Evolutionary conservation across 2,888 invertebrate genomes (phyloP).

Genomic region (Agonum fuliginosum): DNA sequence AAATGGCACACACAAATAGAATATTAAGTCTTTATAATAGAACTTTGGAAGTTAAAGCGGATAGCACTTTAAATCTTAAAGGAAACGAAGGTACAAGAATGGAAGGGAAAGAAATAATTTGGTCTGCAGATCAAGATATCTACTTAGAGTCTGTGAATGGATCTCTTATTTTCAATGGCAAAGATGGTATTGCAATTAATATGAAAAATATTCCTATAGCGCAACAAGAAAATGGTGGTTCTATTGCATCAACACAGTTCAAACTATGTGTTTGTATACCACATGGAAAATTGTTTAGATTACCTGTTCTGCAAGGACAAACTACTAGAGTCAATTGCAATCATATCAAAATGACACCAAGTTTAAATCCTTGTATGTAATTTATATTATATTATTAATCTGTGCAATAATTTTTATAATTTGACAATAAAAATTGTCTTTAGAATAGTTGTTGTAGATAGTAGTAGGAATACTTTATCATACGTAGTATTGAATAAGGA

Average conservation of each 20-base stretch:
- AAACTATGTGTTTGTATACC: slow-evolving; percentile 95
- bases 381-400: slow-evolving; percentile 14
- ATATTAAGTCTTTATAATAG: slow-evolving; percentile 84
- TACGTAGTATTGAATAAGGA: too few species aligned
- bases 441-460: not conserved
- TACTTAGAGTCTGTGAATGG: slow-evolving; percentile 85
- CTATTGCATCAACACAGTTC: slow-evolving; percentile 78
- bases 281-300: slow-evolving; percentile 86
- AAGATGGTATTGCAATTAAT: slow-evolving; percentile 83
- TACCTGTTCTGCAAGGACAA: slow-evolving; percentile 80
- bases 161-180: slow-evolving; percentile 81
- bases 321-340: slow-evolving; percentile 77
- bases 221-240: slow-evolving; percentile 70
- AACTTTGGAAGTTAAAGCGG: slow-evolving; percentile 80
- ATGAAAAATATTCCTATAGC: slow-evolving; percentile 83
- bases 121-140: slow-evolving; percentile 88
- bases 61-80: slow-evolving; percentile 80
- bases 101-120: slow-evolving; percentile 82
- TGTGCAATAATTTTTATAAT: slow-evolving; percentile 10
- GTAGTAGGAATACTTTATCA: not conserved
- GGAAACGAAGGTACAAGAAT: slow-evolving; percentile 86
- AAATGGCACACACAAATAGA: slow-evolving; percentile 82
- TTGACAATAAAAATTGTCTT: not conserved
- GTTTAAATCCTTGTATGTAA: slow-evolving; percentile 80
- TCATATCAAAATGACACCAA: slow-evolving; percentile 77